Conservation (phyloP, 2,888 invertebrate genomes). For the Caenorhabditis angaria region DNA sequence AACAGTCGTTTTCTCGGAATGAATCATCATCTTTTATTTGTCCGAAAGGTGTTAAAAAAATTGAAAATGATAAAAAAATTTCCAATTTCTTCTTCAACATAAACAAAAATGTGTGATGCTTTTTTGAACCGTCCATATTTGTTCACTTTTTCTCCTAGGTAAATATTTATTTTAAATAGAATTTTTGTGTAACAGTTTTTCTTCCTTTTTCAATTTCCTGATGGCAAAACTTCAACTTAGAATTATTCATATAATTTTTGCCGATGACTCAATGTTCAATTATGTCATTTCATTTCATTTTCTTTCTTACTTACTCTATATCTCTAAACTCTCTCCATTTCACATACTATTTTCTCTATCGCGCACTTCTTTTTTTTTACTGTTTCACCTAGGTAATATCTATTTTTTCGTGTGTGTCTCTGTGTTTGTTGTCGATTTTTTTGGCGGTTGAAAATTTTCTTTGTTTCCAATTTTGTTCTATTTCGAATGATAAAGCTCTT, state of each 20-base stretch:
- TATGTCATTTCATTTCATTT: neutral
- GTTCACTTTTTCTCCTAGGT: neutral
- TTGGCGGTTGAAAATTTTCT: neutral
- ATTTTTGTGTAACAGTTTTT: neutral
- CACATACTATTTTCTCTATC: neutral
- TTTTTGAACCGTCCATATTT: neutral
- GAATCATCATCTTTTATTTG: neutral
- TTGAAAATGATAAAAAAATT: constrained; percentile 12
- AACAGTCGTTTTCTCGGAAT: no score
- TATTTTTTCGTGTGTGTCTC: neutral
- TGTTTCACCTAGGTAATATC: neutral
- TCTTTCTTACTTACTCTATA: neutral
- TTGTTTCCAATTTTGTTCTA: neutral
- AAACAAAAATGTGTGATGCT: constrained; percentile 5
- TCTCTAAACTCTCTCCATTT: neutral
- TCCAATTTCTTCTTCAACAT: constrained; percentile 18
- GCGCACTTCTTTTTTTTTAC: constrained; percentile 4
- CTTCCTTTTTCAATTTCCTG: neutral
- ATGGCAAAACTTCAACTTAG: neutral
- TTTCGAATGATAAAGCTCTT: no score
- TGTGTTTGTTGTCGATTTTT: neutral
- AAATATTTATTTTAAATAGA: neutral
- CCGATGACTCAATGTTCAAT: neutral
- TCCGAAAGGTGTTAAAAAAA: constrained; percentile 8
- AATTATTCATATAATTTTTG: constrained; percentile 5